Base-by-base conservation (phyloP, 2,113 vertebrate genomes). In the Micromys minutus region DNA sequence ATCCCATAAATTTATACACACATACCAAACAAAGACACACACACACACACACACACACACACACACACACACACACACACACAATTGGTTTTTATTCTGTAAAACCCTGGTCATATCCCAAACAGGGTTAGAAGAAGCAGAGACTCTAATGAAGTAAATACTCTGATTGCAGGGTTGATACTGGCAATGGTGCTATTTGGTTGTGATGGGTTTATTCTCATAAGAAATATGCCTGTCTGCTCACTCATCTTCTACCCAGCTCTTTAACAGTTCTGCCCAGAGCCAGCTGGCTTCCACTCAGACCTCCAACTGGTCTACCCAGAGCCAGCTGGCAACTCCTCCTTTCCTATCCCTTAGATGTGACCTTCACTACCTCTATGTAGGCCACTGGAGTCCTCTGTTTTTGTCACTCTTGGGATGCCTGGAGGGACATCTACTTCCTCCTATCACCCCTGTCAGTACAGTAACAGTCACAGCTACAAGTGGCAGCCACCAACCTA, bases 401-500 rank as follows among this genome's bases (percentile, higher is more conserved):
- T 47, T 31, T 59, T 2, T 0, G 0, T 29, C 29, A 57, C 7
- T 31, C 7, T 0, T 17, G 22, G 50, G 69, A 24, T 55, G 55
- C 19, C 45, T 52, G 6, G 50, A 0, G 36, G 4, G 21, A 11
- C 3, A n/a, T 3, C 31, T 10, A 7, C 74, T 8, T 7, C 34
- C 3, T 67, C 47, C 26, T 26, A 17, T 24, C 19, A 31, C 29
- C 29, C 3, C 65, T 9, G 1, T 5, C 12, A 42, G 45, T 34
- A 24, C 11, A 22, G 15, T 0, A 17, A 9, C 0, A 57, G 61
- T 34, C 22, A 22, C 21, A 8, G 34, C 0, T 59, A 36, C 16
- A 21, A 19, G 10, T 4, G 26, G 42, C 5, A 67, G 55, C 47
- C 26, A 13, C 72, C 3, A 24, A 26, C 5, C n/a, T 67, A 74